A percentile compares a stretch with the other conserved stretches of the same genome.
Conservation (phyloP, 2,113 vertebrate species). For the Hippolais icterina region DNA sequence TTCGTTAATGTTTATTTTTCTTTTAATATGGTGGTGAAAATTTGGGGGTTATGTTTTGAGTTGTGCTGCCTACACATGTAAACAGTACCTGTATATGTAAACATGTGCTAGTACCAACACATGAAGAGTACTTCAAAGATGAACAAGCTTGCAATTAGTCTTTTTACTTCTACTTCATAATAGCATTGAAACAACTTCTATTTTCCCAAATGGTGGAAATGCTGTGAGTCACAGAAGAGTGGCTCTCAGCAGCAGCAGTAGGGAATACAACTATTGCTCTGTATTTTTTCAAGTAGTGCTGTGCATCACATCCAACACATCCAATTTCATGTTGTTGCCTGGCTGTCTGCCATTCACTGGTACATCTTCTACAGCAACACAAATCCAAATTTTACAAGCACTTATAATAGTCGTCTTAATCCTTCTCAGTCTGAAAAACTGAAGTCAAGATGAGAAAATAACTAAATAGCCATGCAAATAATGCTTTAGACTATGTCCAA, state of each 20-base stretch:
- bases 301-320: not conserved
- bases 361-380: not conserved
- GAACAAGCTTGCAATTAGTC: not conserved
- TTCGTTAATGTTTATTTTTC: not conserved
- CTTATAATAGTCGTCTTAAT: slow-evolving; percentile 1
- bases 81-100: not conserved
- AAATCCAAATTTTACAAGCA: slow-evolving; percentile 9
- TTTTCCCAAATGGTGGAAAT: not conserved
- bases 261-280: not conserved
- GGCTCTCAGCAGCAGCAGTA: not conserved
- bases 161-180: not conserved
- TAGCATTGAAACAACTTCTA: not conserved
- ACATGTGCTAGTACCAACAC: not conserved
- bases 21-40: not conserved
- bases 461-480: not conserved
- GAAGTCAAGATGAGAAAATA: not conserved
- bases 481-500: not conserved
- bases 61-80: not conserved
- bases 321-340: not conserved
- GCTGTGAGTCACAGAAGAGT: not conserved
- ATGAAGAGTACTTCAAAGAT: not conserved
- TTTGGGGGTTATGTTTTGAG: not conserved
- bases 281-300: not conserved
- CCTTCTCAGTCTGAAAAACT: not conserved
- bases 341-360: not conserved